Conservation (phyloP, 2,797 vertebrate genomes). For the Buphagus erythrorhynchus region DNA sequence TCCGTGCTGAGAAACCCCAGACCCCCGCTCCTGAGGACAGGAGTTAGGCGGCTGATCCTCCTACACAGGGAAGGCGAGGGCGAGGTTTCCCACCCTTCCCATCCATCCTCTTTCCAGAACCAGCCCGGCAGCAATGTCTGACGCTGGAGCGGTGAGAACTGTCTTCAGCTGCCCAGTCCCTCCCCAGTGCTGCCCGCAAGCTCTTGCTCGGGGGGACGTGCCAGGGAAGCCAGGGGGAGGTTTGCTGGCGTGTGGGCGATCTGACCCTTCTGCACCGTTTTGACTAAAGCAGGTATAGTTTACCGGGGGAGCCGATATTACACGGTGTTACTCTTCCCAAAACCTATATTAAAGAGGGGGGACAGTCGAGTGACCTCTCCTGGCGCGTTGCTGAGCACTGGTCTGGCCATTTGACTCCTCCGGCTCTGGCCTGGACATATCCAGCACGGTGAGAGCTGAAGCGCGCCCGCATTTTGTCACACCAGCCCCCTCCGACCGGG, state of each 20-base stretch:
- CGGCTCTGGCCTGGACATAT: neutral
- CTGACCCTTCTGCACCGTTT: neutral
- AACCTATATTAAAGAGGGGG: slow-evolving; percentile 12
- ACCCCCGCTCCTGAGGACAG: neutral
- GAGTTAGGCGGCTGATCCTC: neutral
- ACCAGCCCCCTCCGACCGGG: neutral
- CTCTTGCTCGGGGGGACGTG: neutral
- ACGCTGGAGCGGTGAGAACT: slow-evolving; percentile 7
- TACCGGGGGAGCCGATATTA: neutral
- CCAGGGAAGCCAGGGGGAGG: neutral
- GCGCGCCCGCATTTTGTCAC: neutral
- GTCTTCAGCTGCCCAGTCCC: neutral
- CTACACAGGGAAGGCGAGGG: neutral
- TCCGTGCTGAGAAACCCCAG: slow-evolving; percentile 2
- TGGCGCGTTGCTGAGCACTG: neutral
- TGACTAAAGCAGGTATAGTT: slow-evolving; percentile 38
- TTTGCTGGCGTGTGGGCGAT: neutral
- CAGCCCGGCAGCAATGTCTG: slow-evolving; percentile 11
- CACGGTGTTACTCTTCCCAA: neutral
- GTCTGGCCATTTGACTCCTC: neutral
- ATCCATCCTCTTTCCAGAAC: neutral
- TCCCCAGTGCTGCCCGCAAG: neutral
- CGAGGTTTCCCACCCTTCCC: neutral
- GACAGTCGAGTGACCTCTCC: neutral
- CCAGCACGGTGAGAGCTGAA: neutral